Evolutionary conservation across 2,888 invertebrate genomes (phyloP), one percentile per base, ranked within the genome.

Genomic region (Leuctra nigra): DNA sequence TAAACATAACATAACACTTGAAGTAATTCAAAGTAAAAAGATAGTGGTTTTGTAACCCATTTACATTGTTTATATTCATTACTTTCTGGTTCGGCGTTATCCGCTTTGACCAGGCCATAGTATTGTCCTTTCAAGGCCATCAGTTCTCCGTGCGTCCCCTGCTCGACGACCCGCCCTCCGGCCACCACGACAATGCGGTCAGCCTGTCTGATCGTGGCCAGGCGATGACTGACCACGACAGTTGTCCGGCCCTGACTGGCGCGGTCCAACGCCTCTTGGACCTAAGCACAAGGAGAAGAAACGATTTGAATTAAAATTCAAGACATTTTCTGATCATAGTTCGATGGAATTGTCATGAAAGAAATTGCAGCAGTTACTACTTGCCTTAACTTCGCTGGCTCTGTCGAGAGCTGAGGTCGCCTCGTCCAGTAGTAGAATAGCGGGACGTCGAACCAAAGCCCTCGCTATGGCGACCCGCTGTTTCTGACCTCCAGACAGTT

Each of bases 351-450:
- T 9, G 4, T 14, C 7, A 6, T 29, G 6, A 11, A n/a, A n/a
- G n/a, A n/a, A n/a, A n/a, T n/a, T n/a, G n/a, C n/a, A n/a, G n/a
- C n/a, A n/a, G n/a, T n/a, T n/a, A n/a, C n/a, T n/a, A n/a, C n/a
- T n/a, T n/a, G n/a, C 91, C 48, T 81, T 84, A 1, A 82, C 79
- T 68, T 91, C 92, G 63, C 87, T 88, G 63, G 84, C 83, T 1
- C 86, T 82, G 73, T 91, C 91, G 63, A 91, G 72, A 0, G 91
- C 91, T 0, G 90, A 90, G 0, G 91, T 92, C 0, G 90, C 91
- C 69, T 91, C 91, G 65, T 91, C 91, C 58, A 87, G 73, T 1
- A 87, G 71, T 38, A 87, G 73, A 62, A 91, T 84, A 64, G 79
- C 82, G 0, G 91, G 91, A 64, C 83, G 78, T 46, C 86, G 73